These are phyloP conservation scores for Halisarca cf. caerulea DNA, from an alignment of 37 sponge, comb jelly and placozoan species.

Conservation along the genomic window DNA sequence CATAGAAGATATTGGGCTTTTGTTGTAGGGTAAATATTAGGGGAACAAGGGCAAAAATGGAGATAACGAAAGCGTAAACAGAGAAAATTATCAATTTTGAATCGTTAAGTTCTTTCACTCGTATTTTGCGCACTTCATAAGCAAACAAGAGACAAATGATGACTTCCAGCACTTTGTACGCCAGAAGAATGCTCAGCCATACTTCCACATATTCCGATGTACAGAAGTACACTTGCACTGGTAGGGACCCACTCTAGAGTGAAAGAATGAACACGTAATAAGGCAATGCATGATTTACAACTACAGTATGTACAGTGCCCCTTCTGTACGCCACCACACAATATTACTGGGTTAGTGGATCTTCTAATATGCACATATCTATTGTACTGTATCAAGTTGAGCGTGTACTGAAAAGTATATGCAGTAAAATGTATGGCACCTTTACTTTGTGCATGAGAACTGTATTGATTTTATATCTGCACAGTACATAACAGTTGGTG, in stretches of 20 bases:
- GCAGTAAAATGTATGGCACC: too few species aligned
- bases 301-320: too few species aligned
- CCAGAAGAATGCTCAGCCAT: slow-evolving; percentile 37
- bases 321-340: too few species aligned
- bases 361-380: too few species aligned
- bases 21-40: slow-evolving; percentile 12
- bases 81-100: slow-evolving; percentile 50
- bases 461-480: too few species aligned
- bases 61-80: neutral
- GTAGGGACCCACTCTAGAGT: slow-evolving; percentile 33
- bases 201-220: slow-evolving; percentile 12
- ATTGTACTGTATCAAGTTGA: too few species aligned
- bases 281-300: too few species aligned
- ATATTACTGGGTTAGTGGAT: too few species aligned
- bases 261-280: neutral
- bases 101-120: slow-evolving; percentile 56
- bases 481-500: too few species aligned
- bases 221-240: slow-evolving; percentile 7
- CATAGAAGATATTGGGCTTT: slow-evolving; percentile 17
- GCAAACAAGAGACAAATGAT: slow-evolving; percentile 46
- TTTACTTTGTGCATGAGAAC: too few species aligned
- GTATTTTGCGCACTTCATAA: slow-evolving; percentile 36
- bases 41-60: slow-evolving; percentile 9
- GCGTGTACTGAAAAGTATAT: too few species aligned
- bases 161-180: slow-evolving; percentile 33